Evolutionary conservation across 2,888 invertebrate genomes (phyloP), one percentile per base, ranked within the genome.

Genomic region (Amiota mariae): DNA sequence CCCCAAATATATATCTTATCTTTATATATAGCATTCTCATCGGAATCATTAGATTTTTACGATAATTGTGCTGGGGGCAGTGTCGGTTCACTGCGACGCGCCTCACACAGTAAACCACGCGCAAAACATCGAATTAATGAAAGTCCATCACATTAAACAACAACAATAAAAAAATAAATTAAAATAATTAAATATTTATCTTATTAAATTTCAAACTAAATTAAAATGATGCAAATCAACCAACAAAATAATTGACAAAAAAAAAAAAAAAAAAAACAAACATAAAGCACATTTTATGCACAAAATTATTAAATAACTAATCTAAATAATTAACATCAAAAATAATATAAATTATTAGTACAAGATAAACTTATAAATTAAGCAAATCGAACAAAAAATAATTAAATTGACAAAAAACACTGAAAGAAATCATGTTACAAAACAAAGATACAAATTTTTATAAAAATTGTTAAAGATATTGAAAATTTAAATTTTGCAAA

Each of bases 51-150:
- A 87, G 90, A 90, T 87, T 85, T 84, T 81, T 88, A 89, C 84
- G 90, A 90, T 80, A 89, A 88, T 80, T 90, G 90, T 84, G 88
- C 88, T 74, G 36, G 36, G 2, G 90, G 90, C 84, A 90, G 90
- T 87, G 89, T 88, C 82, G 90, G 87, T 79, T 90, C 90, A 77
- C 84, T 90, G 79, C 88, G 90, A 71, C 89, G 90, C 81, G 89
- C 90, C 82, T 90, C 90, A 81, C 88, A 89, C 87, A 90, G 89
- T 85, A 90, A 90, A 87, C 87, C 90, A 86, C 89, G 90, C 81
- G 85, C 87, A 74, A 90, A 90, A 85, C 90, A 90, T 87, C 90
- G 90, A 85, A 79, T 89, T 81, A 87, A 87, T 76, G 90, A 90
- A 82, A 90, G 89, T 81, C 89, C 90, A 88, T 89, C 89, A 82